Base-by-base conservation (phyloP, 1,140 invertebrate species). In the Drosophila auraria region DNA sequence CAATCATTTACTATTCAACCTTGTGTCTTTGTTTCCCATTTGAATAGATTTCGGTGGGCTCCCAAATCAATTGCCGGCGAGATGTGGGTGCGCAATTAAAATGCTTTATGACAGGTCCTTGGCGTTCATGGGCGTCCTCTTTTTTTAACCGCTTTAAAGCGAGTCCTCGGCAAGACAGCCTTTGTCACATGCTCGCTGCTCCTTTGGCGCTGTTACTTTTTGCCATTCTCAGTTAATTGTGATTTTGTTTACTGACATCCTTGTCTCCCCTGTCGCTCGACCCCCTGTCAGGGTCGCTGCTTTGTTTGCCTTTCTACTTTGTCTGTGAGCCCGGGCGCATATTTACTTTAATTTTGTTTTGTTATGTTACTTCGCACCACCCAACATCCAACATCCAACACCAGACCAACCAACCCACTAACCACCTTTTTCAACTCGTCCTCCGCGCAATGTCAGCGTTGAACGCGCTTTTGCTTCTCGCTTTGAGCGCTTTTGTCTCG, bases 191-290 rank as follows among this genome's bases (percentile, higher is more conserved):
- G 65, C 82, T 62, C 53, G 57, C 73, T 60, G 58, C 50, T 60
- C 47, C 63, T 66, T 75, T 56, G 56, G 44, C 61, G 30, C 25
- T 63, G 42, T 62, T 68, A 59, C 59, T 82, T 84, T 77, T 83
- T 83, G 74, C 59, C 84, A 87, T 87, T 89, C 65, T 81, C 86
- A 84, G 86, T 89, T 89, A 89, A 89, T 89, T 89, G 86, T 89
- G 84, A 89, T 90, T 89, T 89, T 90, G 86, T 89, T 89, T 89
- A 90, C 81, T 70, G 81, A 50, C 78, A 68, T 64, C 69, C 58
- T 74, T 65, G 64, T 20, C 57, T 40, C 72, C 58, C 23, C 50
- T 72, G 49, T 47, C 30, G 30, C 49, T 64, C 51, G 53, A 58
- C 47, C 71, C 64, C 53, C 12, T 62, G 47, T 40, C 64, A 47